phyloP scores from a whole-genome alignment of 2,888 invertebrate genomes.

The Cartodere bifasciata region DNA sequence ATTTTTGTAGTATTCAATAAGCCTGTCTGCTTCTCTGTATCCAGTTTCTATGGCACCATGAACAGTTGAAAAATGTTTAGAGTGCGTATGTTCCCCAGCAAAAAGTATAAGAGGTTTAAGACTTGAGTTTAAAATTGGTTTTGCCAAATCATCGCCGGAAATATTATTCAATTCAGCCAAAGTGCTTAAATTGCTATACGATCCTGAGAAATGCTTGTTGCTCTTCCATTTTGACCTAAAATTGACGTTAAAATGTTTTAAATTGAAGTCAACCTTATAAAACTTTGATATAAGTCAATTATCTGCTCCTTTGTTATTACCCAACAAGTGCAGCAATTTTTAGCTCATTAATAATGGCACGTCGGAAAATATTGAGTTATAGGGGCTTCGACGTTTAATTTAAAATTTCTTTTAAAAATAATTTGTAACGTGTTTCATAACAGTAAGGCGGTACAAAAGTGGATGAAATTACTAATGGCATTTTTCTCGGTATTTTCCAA shows the following conservation, averaged over 20 bases:
- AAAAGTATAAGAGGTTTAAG: constrained; percentile 40
- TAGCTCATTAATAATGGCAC: too few relatives aligned
- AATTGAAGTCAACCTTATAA: neutral
- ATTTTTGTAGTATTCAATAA: constrained; percentile 28
- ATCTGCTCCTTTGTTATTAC: too few relatives aligned
- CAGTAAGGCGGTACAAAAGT: too few relatives aligned
- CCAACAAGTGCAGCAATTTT: too few relatives aligned
- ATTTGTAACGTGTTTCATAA: too few relatives aligned
- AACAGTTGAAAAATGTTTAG: constrained; percentile 38
- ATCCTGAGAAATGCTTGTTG: constrained; percentile 57
- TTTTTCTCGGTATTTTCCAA: too few relatives aligned
- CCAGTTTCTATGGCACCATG: constrained; percentile 44
- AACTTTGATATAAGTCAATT: too few relatives aligned
- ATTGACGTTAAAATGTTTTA: constrained; percentile 6
- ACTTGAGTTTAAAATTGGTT: constrained; percentile 40
- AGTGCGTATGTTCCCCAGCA: constrained; percentile 47
- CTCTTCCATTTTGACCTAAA: constrained; percentile 57
- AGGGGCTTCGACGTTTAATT: too few relatives aligned
- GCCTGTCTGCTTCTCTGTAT: constrained; percentile 38
- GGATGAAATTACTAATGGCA: too few relatives aligned
- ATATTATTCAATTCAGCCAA: constrained; percentile 38
- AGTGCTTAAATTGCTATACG: constrained; percentile 51
- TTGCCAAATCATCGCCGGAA: constrained; percentile 41
- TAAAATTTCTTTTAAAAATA: too few relatives aligned
- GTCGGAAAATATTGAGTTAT: too few relatives aligned